A percentile compares a stretch with the other conserved stretches of the same genome.
phyloP scores from a whole-genome alignment of 1,140 invertebrate species.

The Idris sp. region DNA sequence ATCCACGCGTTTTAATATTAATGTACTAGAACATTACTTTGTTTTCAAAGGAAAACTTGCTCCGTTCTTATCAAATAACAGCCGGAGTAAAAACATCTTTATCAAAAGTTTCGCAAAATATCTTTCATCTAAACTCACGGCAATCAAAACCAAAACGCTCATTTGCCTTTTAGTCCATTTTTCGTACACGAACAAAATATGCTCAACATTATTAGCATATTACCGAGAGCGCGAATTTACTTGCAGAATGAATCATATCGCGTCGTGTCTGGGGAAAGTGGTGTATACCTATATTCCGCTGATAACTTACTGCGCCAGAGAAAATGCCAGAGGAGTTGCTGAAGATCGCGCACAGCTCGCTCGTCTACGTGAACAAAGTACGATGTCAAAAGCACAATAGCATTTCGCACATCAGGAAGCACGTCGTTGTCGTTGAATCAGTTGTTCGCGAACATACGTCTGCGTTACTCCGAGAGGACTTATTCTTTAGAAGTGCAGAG shows the following conservation, averaged over 20 bases:
- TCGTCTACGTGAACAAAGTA: constrained; percentile 31
- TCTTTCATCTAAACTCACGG: not conserved
- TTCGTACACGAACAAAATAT: constrained; percentile 18
- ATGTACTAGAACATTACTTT: constrained; percentile 10
- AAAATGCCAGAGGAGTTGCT: constrained; percentile 31
- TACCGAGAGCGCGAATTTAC: constrained; percentile 28
- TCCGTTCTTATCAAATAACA: constrained; percentile 3
- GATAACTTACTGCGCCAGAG: constrained; percentile 47
- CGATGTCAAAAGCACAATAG: constrained; percentile 56
- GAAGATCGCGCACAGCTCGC: constrained; percentile 18
- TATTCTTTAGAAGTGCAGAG: no score
- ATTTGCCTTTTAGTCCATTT: constrained; percentile 1
- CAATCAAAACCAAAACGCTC: constrained; percentile 9
- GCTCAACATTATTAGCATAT: constrained; percentile 40
- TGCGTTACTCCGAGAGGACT: constrained; percentile 20
- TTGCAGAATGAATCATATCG: constrained; percentile 44
- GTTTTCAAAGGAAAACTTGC: constrained; percentile 15
- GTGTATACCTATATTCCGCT: constrained; percentile 29
- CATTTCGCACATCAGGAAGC: constrained; percentile 53
- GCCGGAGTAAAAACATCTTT: constrained; percentile 11
- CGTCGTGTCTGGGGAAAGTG: constrained; percentile 17
- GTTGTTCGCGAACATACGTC: constrained; percentile 27
- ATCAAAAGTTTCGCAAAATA: constrained; percentile 11
- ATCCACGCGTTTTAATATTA: constrained; percentile 30
- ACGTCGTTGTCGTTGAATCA: constrained; percentile 33